phyloP scores from a whole-genome alignment of 2,888 invertebrate species.

The Hypsopygia costalis region DNA sequence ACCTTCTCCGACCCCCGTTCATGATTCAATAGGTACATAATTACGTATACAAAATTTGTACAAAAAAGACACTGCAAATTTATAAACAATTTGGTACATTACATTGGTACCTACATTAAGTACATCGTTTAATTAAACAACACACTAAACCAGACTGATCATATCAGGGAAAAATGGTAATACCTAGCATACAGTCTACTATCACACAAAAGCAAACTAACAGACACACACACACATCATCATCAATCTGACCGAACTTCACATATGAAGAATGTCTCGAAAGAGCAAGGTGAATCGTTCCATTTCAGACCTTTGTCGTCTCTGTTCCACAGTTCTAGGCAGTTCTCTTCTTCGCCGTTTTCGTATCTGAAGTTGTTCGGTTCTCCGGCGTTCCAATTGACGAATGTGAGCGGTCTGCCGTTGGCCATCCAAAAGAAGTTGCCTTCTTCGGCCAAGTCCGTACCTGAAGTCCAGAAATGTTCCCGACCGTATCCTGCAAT shows the following conservation, averaged over 20 bases:
- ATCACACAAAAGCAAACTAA: slow-evolving; percentile 32
- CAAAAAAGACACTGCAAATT: too few relatives aligned
- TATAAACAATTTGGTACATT: too few relatives aligned
- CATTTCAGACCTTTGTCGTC: slow-evolving; percentile 95
- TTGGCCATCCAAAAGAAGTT: slow-evolving; percentile 97
- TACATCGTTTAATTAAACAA: too few relatives aligned
- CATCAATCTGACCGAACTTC: slow-evolving; percentile 85
- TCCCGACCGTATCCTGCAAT: slow-evolving; percentile 90
- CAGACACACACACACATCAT: slow-evolving; percentile 14
- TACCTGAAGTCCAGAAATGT: slow-evolving; percentile 96
- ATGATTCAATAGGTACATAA: too few relatives aligned
- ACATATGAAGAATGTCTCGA: slow-evolving; percentile 95
- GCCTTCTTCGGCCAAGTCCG: slow-evolving; percentile 94
- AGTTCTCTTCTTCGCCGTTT: slow-evolving; percentile 96
- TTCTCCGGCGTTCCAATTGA: slow-evolving; percentile 96
- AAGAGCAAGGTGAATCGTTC: slow-evolving; percentile 97
- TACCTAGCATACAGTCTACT: slow-evolving; percentile 45
- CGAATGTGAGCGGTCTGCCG: slow-evolving; percentile 92
- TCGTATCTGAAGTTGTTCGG: slow-evolving; percentile 97
- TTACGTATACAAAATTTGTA: too few relatives aligned
- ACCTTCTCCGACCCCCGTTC: too few relatives aligned
- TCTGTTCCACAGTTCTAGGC: slow-evolving; percentile 93
- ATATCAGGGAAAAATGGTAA: slow-evolving; percentile 24
- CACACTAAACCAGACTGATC: too few relatives aligned
- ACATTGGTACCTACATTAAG: too few relatives aligned